Evolutionary conservation across 1,140 invertebrate genomes (phyloP), one percentile per base, ranked within the genome.

Genomic region (Drosophila insularis): DNA sequence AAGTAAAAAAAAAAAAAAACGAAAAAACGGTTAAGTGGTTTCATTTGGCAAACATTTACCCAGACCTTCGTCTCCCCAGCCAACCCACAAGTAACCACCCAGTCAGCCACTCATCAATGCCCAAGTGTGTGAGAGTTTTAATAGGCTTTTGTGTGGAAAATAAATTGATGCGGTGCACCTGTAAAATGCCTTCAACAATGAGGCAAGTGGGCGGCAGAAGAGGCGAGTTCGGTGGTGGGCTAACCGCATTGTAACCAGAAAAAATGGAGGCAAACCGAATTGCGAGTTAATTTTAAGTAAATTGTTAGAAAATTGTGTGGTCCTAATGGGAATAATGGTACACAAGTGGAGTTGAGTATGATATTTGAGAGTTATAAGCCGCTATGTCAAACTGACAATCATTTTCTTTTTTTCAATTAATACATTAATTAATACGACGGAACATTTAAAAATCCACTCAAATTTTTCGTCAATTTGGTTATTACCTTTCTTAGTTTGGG

Each of bases 131-230:
- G 77, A 61, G 82, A 79, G 79, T 82, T 89, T 89, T 86, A 86
- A 86, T 86, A 87, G 84, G 82, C 82, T 86, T 86, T 89, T 86
- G 82, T 86, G 82, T 86, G 82, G 84, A 86, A 86, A 86, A 86
- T 86, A 86, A 86, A 86, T 86, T 87, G 82, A 86, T 86, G 82
- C 68, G 84, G 82, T 86, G 84, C 82, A 86, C 82, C 82, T 86
- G 82, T 82, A 86, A 86, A 87, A 71, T 71, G 79, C 61, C 68
- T 61, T 61, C 55, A 70, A 74, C 75, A 86, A 82, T 77, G 70
- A 39, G 55, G 63, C 70, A 71, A 46, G 54, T 53, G 27, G 37
- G 78, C 37, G 67, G 58, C 62, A 74, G 43, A 46, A 17, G 14
- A 46, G 19, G 17, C 17, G 43, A 8, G 43, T 8, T 8, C 19